These are phyloP conservation scores for Amorpha juglandis DNA, from an alignment of 2,888 invertebrate genomes.

Conservation along the genomic window DNA sequence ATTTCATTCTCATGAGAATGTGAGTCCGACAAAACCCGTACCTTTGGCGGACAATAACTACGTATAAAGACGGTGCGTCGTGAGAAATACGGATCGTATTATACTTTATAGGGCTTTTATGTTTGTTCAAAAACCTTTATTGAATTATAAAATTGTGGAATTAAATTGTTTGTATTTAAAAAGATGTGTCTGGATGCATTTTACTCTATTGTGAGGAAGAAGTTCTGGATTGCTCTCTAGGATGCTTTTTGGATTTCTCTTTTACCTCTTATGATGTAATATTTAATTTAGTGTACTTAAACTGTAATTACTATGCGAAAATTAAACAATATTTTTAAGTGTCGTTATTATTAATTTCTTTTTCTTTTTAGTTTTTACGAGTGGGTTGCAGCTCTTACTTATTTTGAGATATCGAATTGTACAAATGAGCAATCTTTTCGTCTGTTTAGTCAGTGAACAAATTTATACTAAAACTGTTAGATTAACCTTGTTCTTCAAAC, in stretches of 20 bases:
- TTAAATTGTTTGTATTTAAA: constrained; percentile 3
- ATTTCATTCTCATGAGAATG: constrained; percentile 23
- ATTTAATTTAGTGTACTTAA: too few relatives aligned
- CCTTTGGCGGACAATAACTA: constrained; percentile 20
- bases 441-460: too few relatives aligned
- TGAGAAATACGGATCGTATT: constrained; percentile 23
- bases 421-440: too few relatives aligned
- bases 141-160: constrained; percentile 21
- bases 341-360: too few relatives aligned
- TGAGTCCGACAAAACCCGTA: constrained; percentile 16
- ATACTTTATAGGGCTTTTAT: constrained; percentile 22
- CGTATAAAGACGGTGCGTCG: constrained; percentile 19
- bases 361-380: too few relatives aligned
- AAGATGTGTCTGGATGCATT: constrained; percentile 15
- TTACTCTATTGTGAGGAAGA: neutral
- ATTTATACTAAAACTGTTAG: too few relatives aligned
- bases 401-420: too few relatives aligned
- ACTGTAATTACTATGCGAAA: too few relatives aligned
- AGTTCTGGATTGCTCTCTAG: neutral
- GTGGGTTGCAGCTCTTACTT: too few relatives aligned
- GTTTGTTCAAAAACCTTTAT: constrained; percentile 18
- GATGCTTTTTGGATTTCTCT: neutral
- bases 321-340: too few relatives aligned
- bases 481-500: too few relatives aligned
- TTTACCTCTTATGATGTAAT: too few relatives aligned